Evolutionary conservation across 2,888 invertebrate genomes (phyloP), one percentile per base, ranked within the genome.

Genomic region (Gastrophysa polygoni): DNA sequence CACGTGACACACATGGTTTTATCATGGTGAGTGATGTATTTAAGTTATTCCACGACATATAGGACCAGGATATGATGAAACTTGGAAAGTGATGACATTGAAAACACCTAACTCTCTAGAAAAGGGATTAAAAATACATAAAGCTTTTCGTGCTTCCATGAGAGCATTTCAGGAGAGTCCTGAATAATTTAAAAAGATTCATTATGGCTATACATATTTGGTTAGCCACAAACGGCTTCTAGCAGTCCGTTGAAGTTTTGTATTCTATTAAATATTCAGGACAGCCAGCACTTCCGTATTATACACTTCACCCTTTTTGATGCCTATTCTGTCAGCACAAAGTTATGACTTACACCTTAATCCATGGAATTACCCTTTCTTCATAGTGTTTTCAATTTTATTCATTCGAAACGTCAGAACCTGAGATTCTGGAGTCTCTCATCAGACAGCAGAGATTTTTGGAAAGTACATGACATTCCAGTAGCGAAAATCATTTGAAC

Each of bases 231-330:
- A 38, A 61, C 57, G 28, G 50, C 57, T 52, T 46, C 57, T 16
- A 47, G 34, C 49, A 38, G 18, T 48, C 21, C 17, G 46, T 47
- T 28, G 52, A 61, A 57, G 52, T 61, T 61, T 61, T 38, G 29
- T 48, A 57, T 58, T 57, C 54, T 47, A 47, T 61, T 57, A 62
- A 62, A 62, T 58, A 58, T 62, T 58, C 54, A 62, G 43, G 8
- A 44, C 20, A n/a, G 14, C 1, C 52, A n/a, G 44, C 54, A 14
- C 28, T 43, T 43, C 28, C 51, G 18, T 51, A 51, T 38, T 38
- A 38, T 38, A 14, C 14, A 4, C 14, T n/a, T 11, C 14, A 14
- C 3, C n/a, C 38, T 38, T 38, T n/a, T 38, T n/a, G 14, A 38
- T 38, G 38, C 14, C 14, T 11, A n/a, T n/a, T 1, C 2, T 38